These are phyloP conservation scores for Morinoia aosen DNA, from an alignment of 2,888 invertebrate species.

Conservation along the genomic window DNA sequence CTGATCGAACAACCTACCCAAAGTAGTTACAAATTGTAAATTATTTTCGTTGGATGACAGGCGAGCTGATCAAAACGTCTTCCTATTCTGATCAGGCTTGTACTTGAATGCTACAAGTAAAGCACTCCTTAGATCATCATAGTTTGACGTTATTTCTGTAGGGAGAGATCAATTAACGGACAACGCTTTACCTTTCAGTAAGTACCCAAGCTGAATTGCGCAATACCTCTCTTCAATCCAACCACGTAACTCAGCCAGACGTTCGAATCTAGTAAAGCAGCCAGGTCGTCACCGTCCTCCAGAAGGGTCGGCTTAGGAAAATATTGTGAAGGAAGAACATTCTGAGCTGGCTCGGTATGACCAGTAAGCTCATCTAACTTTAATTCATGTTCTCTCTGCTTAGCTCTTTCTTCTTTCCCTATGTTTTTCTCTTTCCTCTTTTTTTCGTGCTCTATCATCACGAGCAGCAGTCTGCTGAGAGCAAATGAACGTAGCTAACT, in stretches of 20 bases:
- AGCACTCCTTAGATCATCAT: not conserved
- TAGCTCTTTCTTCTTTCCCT: too few relatives aligned
- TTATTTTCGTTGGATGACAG: not conserved
- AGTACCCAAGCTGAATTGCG: not conserved
- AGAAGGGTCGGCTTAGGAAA: too few relatives aligned
- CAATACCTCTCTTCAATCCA: not conserved
- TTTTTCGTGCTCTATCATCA: too few relatives aligned
- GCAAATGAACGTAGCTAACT: too few relatives aligned
- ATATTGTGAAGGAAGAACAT: too few relatives aligned
- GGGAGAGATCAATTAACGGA: not conserved
- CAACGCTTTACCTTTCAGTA: not conserved
- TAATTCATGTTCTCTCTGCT: too few relatives aligned
- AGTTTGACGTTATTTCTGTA: not conserved
- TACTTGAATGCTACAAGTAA: not conserved
- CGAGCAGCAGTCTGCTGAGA: too few relatives aligned
- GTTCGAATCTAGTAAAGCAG: not conserved
- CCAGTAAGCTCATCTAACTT: too few relatives aligned
- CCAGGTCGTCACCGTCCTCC: not conserved
- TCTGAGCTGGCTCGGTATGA: too few relatives aligned
- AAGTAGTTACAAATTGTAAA: not conserved
- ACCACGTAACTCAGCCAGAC: not conserved
- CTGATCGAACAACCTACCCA: not conserved
- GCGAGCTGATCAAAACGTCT: not conserved
- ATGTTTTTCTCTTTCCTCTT: too few relatives aligned
- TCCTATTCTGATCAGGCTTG: not conserved